phyloP scores from a whole-genome alignment of 2,888 invertebrate species.

The Sclerodermus sp. region DNA sequence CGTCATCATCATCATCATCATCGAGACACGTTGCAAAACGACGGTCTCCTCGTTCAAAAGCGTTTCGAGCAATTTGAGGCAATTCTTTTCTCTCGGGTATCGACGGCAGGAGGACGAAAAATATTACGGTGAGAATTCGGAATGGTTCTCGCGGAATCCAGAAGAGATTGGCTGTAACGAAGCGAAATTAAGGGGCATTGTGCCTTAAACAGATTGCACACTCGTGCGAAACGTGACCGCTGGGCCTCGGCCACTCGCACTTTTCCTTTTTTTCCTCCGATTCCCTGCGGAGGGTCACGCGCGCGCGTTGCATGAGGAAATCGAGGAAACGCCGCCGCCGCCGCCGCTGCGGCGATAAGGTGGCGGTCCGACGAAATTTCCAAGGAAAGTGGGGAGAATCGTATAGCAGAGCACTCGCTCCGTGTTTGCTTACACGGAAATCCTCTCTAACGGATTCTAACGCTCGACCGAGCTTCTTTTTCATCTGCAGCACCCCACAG shows the following conservation, averaged over 20 bases:
- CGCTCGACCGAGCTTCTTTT: constrained; percentile 47
- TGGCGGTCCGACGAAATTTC: constrained; percentile 18
- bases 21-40: constrained; percentile 16
- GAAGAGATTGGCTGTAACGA: constrained; percentile 28
- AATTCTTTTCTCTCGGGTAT: no score
- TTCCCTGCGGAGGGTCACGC: not conserved
- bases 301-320: not conserved
- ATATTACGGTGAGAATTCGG: no score
- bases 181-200: constrained; percentile 41
- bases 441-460: constrained; percentile 57
- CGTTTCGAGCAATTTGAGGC: no score
- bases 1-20: not conserved
- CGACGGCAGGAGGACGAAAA: no score
- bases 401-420: constrained; percentile 43
- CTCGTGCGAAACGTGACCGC: constrained; percentile 35
- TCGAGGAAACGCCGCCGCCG: constrained; percentile 22
- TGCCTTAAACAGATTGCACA: constrained; percentile 41
- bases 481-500: constrained; percentile 27
- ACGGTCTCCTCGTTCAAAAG: no score
- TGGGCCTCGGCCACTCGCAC: constrained; percentile 6
- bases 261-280: not conserved
- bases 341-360: constrained; percentile 29
- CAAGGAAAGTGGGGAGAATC: constrained; percentile 35
- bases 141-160: no score
- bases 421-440: constrained; percentile 58